Conservation (phyloP, 2,888 invertebrate species). For the Pandemis corylana region DNA sequence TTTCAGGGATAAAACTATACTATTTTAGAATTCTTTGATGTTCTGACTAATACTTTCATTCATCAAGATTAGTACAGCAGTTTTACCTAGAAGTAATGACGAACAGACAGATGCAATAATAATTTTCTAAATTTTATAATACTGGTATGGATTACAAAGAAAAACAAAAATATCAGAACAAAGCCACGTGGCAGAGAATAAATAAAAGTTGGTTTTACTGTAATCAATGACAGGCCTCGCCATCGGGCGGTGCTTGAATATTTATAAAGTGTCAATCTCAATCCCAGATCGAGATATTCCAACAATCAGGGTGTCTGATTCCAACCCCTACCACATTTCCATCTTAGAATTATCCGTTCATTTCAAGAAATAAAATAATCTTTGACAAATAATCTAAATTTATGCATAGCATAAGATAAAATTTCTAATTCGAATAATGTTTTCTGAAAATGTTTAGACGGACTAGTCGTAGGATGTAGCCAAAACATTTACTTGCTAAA, state of each 20-base stretch:
- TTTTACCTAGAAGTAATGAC: too few species aligned
- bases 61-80: too few species aligned
- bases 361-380: background rate
- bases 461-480: too few species aligned
- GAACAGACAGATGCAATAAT: too few species aligned
- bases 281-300: constrained; percentile 34
- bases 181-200: constrained; percentile 21
- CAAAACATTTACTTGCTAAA: background rate
- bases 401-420: too few species aligned
- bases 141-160: background rate
- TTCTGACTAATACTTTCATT: too few species aligned
- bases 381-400: background rate
- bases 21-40: too few species aligned
- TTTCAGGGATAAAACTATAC: too few species aligned
- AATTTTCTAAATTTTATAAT: background rate
- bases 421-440: too few species aligned
- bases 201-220: constrained; percentile 38
- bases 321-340: constrained; percentile 14
- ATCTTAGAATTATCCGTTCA: background rate
- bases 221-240: constrained; percentile 38
- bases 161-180: constrained; percentile 25
- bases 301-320: constrained; percentile 28
- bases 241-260: constrained; percentile 36
- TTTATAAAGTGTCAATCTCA: constrained; percentile 42
- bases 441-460: too few species aligned